phyloP scores from a whole-genome alignment of 1,140 invertebrate genomes.

The Diachasma alloeum region DNA sequence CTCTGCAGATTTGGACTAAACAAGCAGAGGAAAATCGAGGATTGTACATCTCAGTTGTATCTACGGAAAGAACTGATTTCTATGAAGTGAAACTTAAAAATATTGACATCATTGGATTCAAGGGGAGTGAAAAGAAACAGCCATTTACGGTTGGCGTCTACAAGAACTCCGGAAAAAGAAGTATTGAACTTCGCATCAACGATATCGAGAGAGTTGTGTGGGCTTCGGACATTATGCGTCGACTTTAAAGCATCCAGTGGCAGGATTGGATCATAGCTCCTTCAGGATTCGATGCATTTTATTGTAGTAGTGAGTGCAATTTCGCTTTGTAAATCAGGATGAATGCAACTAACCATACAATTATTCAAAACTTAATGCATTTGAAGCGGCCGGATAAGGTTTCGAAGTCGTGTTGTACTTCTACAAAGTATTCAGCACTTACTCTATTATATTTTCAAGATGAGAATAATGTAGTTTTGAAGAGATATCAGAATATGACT shows the following conservation, averaged over 20 bases:
- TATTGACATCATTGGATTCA: slow-evolving; percentile 66
- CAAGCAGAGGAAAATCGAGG: slow-evolving; percentile 79
- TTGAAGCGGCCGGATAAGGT: slow-evolving; percentile 75
- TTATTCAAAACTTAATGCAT: slow-evolving; percentile 88
- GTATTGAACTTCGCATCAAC: background rate
- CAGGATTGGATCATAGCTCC: slow-evolving; percentile 92
- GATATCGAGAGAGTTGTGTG: slow-evolving; percentile 67
- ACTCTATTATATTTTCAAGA: slow-evolving; percentile 85
- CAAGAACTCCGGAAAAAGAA: slow-evolving; percentile 56
- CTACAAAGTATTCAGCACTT: slow-evolving; percentile 80
- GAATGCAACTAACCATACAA: slow-evolving; percentile 93
- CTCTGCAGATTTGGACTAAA: slow-evolving; percentile 75
- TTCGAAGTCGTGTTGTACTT: slow-evolving; percentile 86
- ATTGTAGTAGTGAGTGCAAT: slow-evolving; percentile 87
- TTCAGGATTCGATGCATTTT: slow-evolving; percentile 85
- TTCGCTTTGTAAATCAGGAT: slow-evolving; percentile 85
- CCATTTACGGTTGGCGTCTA: slow-evolving; percentile 87
- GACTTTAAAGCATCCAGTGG: slow-evolving; percentile 84
- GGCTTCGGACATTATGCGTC: slow-evolving; percentile 82
- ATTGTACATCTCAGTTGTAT: slow-evolving; percentile 77
- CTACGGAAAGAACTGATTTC: slow-evolving; percentile 57
- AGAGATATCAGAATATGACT: slow-evolving; percentile 91
- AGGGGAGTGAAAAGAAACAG: slow-evolving; percentile 77
- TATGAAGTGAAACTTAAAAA: slow-evolving; percentile 38
- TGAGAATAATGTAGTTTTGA: slow-evolving; percentile 84